Conservation (phyloP, 2,113 vertebrate genomes). For the Odontesthes bonariensis region DNA sequence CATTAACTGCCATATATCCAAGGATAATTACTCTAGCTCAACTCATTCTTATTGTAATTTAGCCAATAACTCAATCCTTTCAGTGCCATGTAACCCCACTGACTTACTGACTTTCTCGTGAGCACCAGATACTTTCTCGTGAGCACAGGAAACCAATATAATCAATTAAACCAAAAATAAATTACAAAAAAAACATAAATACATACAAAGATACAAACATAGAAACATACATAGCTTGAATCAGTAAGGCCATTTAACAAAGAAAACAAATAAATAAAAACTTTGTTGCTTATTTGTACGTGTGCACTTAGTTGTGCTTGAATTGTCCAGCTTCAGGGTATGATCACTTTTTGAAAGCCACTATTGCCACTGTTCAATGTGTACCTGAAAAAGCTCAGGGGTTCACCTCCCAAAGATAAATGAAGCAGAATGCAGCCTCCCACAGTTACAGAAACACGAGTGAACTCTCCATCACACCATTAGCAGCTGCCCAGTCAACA, state of each 20-base stretch:
- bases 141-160: too few species aligned
- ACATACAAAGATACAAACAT: too few species aligned
- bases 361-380: constrained; percentile 1
- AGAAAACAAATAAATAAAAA: constrained; percentile 12
- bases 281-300: constrained; percentile 4
- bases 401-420: constrained; percentile 42
- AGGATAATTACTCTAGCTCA: too few species aligned
- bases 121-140: too few species aligned
- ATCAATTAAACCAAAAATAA: too few species aligned
- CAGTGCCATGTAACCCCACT: too few species aligned
- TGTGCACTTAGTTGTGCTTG: constrained; percentile 2
- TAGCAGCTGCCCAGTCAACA: constrained; percentile 19
- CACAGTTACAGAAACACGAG: constrained; percentile 23
- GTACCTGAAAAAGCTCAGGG: constrained; percentile 14
- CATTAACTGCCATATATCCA: too few species aligned
- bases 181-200: too few species aligned
- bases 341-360: constrained; percentile 11
- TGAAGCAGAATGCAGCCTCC: constrained; percentile 29
- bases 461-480: constrained; percentile 30
- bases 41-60: too few species aligned
- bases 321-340: constrained; percentile 5
- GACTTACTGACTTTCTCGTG: too few species aligned
- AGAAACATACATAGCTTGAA: too few species aligned
- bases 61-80: too few species aligned
- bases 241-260: not conserved